Evolutionary conservation across 2,797 vertebrate species (phyloP), one percentile per base, ranked within the genome.

Genomic region (Gallinago stenura): DNA sequence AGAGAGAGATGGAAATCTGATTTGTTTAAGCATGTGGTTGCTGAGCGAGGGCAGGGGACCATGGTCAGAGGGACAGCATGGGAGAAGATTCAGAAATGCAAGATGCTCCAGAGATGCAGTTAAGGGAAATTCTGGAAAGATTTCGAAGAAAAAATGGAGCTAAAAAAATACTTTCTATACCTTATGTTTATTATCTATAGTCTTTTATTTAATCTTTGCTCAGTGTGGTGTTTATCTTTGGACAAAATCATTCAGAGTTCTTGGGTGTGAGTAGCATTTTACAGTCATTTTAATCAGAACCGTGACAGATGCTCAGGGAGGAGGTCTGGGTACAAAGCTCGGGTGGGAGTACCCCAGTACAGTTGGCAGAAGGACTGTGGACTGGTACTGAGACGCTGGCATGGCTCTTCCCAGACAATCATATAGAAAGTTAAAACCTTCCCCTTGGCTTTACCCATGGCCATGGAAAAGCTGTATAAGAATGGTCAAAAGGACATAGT

Each of bases 401-500:
- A 0, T 45, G 15, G 56, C n/a, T 57, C 31, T 51, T 45, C 37
- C 56, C 77, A 39, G 28, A 7, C 19, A 37, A n/a, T 22, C 46
- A 3, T 35, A 26, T 2, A 15, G 28, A 62, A 53, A 58, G 50
- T 39, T 15, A 39, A 75, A 75, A 13, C 48, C n/a, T 25, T 51
- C 18, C 25, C 18, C 39, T 46, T 30, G 31, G 12, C 57, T 57
- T 50, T 37, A 37, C 56, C 56, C 35, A 25, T 33, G 65, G 25
- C n/a, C 0, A 0, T 25, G 56, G 35, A 3, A 33, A 68, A 28
- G 14, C 17, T 15, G 13, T 6, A 4, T 62, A 22, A 57, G 50
- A 46, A 33, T 51, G 61, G 21, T 43, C 41, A 37, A 57, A 75
- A 75, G 37, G 37, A 24, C 35, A 10, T 21, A 39, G 21, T 73